Conservation (phyloP, 2,888 invertebrate genomes). For the Zhuqinia jingwanae region DNA sequence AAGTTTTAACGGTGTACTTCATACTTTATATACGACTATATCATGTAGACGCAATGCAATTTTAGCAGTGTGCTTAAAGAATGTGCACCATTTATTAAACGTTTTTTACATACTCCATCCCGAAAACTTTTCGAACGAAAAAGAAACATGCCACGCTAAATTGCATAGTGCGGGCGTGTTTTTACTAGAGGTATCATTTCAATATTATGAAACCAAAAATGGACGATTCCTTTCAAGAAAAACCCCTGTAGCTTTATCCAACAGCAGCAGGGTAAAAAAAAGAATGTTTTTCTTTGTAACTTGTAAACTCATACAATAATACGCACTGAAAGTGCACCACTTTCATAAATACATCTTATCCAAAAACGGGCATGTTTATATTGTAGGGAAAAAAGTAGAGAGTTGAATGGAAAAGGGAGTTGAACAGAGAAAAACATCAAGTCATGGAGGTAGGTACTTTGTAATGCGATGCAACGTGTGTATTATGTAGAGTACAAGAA, state of each 20-base stretch:
- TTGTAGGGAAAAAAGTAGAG: constrained; percentile 11
- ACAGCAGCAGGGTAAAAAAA: background rate
- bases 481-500: background rate
- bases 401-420: constrained; percentile 20
- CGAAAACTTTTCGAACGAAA: background rate
- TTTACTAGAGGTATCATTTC: background rate
- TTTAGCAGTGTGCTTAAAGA: background rate
- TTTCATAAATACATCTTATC: background rate
- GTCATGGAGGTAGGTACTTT: background rate
- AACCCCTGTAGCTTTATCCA: no score
- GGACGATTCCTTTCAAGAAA: background rate
- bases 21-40: background rate
- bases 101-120: constrained; percentile 2
- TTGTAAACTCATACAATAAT: no score
- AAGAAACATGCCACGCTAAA: background rate
- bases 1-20: background rate
- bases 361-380: background rate
- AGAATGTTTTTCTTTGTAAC: no score
- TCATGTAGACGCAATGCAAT: background rate
- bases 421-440: background rate
- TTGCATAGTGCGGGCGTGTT: background rate
- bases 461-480: background rate
- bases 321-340: no score
- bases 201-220: constrained; percentile 19
- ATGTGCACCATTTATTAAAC: constrained; percentile 20